These are phyloP conservation scores for Cantharis flavilabris DNA, from an alignment of 2,888 invertebrate genomes.

Conservation along the genomic window DNA sequence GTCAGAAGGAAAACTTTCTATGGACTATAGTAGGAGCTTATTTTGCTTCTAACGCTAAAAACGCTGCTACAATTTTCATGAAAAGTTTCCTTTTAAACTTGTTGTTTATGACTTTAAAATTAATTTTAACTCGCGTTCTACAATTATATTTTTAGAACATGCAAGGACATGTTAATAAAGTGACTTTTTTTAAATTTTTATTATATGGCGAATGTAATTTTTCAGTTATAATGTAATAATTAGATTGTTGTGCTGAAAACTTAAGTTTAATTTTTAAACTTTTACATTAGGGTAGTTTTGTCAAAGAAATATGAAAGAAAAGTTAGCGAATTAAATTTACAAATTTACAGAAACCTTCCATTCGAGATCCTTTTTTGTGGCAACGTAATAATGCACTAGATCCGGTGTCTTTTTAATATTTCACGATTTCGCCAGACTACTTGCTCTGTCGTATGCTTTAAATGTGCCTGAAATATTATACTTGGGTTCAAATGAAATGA, in stretches of 20 bases:
- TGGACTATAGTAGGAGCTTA: conserved; percentile 10
- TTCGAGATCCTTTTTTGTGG: conserved; percentile 13
- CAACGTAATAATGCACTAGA: conserved; percentile 14
- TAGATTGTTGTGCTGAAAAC: not conserved
- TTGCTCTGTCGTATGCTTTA: conserved; percentile 32
- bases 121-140: conserved; percentile 15
- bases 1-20: conserved; percentile 4
- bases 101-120: conserved; percentile 6
- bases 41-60: conserved; percentile 6
- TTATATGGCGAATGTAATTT: not conserved
- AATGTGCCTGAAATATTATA: conserved; percentile 35
- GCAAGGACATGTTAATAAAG: conserved; percentile 12
- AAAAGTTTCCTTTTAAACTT: conserved; percentile 14
- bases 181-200: not conserved
- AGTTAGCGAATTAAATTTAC: conserved; percentile 5
- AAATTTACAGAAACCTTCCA: conserved; percentile 13
- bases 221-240: not conserved
- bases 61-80: conserved; percentile 9
- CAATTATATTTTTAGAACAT: conserved; percentile 9
- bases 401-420: conserved; percentile 34
- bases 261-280: not conserved
- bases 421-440: conserved; percentile 33
- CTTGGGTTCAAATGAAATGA: conserved; percentile 37
- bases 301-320: not conserved
- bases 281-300: not conserved